A percentile compares a stretch with the other conserved stretches of the same genome.
Evolutionary conservation across 2,888 invertebrate species (phyloP).

Genomic region (Fissipunctia ypsillon): DNA sequence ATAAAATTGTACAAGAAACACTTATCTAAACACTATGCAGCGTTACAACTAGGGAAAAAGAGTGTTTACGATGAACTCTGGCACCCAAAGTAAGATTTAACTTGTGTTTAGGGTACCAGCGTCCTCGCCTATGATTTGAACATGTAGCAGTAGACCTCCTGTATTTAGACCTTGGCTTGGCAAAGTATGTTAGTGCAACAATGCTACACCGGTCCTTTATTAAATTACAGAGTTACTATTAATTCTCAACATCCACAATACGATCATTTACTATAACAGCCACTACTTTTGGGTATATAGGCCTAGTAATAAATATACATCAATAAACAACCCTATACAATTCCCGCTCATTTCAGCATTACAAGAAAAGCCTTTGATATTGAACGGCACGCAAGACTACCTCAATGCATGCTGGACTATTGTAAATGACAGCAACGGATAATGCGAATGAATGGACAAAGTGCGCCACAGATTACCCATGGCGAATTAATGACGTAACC

Average conservation of each 20-base stretch:
- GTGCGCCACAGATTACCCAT: slow-evolving; percentile 32
- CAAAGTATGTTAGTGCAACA: background rate
- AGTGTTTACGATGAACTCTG: too few species aligned
- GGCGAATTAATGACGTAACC: slow-evolving; percentile 41
- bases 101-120: too few species aligned
- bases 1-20: too few species aligned
- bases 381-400: slow-evolving; percentile 21
- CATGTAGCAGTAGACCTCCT: too few species aligned
- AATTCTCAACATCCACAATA: background rate
- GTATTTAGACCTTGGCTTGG: too few species aligned
- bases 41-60: too few species aligned
- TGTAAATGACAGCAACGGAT: slow-evolving; percentile 39
- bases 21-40: too few species aligned
- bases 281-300: background rate
- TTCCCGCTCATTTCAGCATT: background rate
- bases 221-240: background rate
- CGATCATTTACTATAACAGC: background rate
- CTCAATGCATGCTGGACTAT: slow-evolving; percentile 13
- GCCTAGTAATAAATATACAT: background rate
- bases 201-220: background rate
- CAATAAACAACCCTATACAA: slow-evolving; percentile 7
- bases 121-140: too few species aligned
- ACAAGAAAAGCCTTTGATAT: slow-evolving; percentile 30
- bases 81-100: too few species aligned
- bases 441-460: slow-evolving; percentile 38